A percentile compares a stretch with the other conserved stretches of the same genome.
Evolutionary conservation across 2,797 vertebrate genomes (phyloP).

Genomic region (Gallirallus australis): DNA sequence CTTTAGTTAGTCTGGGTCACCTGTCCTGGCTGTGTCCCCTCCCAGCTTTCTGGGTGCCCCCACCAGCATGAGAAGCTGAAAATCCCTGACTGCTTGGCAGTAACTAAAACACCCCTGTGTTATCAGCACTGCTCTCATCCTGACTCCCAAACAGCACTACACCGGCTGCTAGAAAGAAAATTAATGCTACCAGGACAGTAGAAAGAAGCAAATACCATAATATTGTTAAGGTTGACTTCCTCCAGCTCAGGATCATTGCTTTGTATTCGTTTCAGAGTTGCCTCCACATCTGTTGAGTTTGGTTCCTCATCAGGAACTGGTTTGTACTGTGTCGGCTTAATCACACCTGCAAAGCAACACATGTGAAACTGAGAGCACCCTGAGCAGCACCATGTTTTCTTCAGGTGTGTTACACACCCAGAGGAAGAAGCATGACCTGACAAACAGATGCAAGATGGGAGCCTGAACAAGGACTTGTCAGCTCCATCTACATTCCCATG

Average conservation of each 20-base stretch:
- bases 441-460: not conserved
- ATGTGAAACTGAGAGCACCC: not conserved
- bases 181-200: not conserved
- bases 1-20: too few species aligned
- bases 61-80: too few species aligned
- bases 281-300: slow-evolving; percentile 93
- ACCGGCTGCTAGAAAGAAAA: too few species aligned
- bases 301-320: slow-evolving; percentile 95
- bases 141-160: too few species aligned
- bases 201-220: slow-evolving; percentile 81
- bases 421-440: not conserved
- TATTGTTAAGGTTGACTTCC: slow-evolving; percentile 98
- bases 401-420: not conserved
- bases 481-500: accelerated
- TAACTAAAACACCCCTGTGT: too few species aligned
- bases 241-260: slow-evolving; percentile 91
- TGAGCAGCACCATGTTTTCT: not conserved
- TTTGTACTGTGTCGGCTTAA: slow-evolving; percentile 96
- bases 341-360: slow-evolving; percentile 80
- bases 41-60: too few species aligned
- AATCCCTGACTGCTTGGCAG: too few species aligned
- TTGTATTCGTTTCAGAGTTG: slow-evolving; percentile 89
- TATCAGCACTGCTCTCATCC: too few species aligned
- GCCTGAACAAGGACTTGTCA: not conserved
- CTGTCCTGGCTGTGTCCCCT: too few species aligned